Evolutionary conservation across 2,113 vertebrate genomes (phyloP).

Genomic region (Psephotus haematonotus): DNA sequence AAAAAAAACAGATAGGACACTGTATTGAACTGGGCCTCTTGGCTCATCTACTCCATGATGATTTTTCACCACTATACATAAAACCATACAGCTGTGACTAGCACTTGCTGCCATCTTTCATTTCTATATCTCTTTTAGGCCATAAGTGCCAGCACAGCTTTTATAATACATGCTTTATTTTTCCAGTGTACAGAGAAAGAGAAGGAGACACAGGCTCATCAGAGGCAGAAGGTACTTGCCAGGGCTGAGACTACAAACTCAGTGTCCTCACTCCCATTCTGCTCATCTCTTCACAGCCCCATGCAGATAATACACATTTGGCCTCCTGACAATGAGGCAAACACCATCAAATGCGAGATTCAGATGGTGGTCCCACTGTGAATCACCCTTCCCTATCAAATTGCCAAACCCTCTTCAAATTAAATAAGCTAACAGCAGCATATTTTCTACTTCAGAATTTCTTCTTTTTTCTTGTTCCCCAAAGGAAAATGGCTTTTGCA

Average conservation of each 20-base stretch:
- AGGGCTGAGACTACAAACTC: not conserved
- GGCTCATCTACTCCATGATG: not conserved
- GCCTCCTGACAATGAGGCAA: not conserved
- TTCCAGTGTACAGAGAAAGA: not conserved
- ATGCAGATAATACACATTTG: not conserved
- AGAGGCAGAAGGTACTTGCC: not conserved
- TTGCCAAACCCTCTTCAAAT: not conserved
- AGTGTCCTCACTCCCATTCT: not conserved
- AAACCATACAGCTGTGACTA: not conserved
- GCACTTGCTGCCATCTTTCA: not conserved
- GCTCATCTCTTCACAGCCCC: not conserved
- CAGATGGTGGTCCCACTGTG: not conserved
- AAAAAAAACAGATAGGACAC: not conserved
- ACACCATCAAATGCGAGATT: not conserved
- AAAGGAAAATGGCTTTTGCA: not conserved
- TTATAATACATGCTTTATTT: not conserved
- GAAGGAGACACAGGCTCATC: not conserved
- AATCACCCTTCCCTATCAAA: not conserved
- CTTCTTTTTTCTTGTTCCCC: not conserved
- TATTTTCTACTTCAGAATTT: not conserved
- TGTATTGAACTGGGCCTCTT: not conserved
- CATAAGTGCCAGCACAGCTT: fast-evolving
- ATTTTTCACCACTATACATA: not conserved
- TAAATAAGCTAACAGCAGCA: not conserved
- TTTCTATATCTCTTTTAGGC: not conserved